Evolutionary conservation across 2,888 invertebrate species (phyloP), one percentile per base, ranked within the genome.

Genomic region (Dynastes maya): DNA sequence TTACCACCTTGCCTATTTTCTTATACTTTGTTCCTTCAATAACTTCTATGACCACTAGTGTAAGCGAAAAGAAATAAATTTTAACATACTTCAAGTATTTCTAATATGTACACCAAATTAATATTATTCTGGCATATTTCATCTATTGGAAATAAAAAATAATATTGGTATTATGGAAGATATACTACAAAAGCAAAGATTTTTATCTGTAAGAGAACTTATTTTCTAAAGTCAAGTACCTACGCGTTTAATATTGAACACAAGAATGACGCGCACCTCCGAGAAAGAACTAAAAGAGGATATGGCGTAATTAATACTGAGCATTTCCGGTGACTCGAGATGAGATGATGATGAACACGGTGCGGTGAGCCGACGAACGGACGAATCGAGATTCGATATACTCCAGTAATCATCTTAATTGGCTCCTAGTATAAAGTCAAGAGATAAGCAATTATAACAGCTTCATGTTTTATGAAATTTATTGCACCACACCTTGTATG

Each of bases 301-400:
- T 74, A 74, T 27, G 40, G 72, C 55, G 72, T 74, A 74, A 74
- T 74, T 74, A 74, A 74, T 61, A 74, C 72, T 61, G 65, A 76
- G 65, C 55, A 65, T 76, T 76, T 76, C 76, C 76, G 76, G 76
- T 76, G 76, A 65, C 22, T 78, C 61, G 74, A 76, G 70, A 71
- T 53, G 80, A 80, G 72, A 74, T 74, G 72, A 70, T 55, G 70
- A 61, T 74, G 61, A 74, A 27, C 72, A 45, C 72, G 72, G 72
- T 37, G 71, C 72, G 61, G 61, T 27, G n/a, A 74, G 61, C 40
- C 61, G 45, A 22, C 37, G 71, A 78, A 63, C 77, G 77, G 68
- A 76, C 77, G 81, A 78, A 81, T 81, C 79, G 79, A 82, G 81
- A 82, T 80, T 82, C 77, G 81, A 80, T 78, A 80, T 80, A 82